Base-by-base conservation (phyloP, 2,113 vertebrate genomes). In the Cichladusa arquata region DNA sequence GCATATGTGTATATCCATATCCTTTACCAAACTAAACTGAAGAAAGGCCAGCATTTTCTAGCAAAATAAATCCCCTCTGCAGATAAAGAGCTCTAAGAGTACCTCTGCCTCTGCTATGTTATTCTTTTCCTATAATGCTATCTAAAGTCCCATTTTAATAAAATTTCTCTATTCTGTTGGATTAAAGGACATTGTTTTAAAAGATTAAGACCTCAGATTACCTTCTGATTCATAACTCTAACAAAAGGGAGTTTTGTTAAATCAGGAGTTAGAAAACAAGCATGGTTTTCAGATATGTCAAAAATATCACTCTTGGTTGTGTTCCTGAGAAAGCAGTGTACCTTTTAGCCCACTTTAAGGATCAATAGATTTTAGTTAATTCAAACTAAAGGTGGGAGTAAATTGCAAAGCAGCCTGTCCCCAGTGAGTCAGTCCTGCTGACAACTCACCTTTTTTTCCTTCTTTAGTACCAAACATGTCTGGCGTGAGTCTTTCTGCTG, bases 311-410 rank as follows among this genome's bases (percentile, higher is more conserved):
- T 67, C 17, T 64, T 71, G 48, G 36, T 60, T 64, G 11, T 74
- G 14, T 89, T 93, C 36, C 33, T 57, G n/a, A 74, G 83, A 86
- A 92, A 71, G 26, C 31, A 40, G 14, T 26, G 24, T 78, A 73
- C 36, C 31, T 91, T 91, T 88, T 86, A 92, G 56, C 36, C 36
- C 0, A 0, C 28, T 86, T 45, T 56, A 86, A 45, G 60, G 83
- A 77, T 91, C 83, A 76, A 16, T 88, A 83, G 33, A 54, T 83
- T 82, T 91, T 85, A 78, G 54, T 38, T 88, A 51, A 92, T 95
- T 94, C 64, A 50, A 70, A 78, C 38, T 60, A 60, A 81, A 92
- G 51, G 47, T 88, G 51, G 67, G 60, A 93, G 76, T 95, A 88
- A 92, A 86, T 80, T 72, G 70, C 71, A 38, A 81, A 90, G 76